Percentiles rank a stretch among this genome's conserved stretches.
phyloP scores from a whole-genome alignment of 2,797 vertebrate genomes.

The Pipistrellus kuhlii region DNA sequence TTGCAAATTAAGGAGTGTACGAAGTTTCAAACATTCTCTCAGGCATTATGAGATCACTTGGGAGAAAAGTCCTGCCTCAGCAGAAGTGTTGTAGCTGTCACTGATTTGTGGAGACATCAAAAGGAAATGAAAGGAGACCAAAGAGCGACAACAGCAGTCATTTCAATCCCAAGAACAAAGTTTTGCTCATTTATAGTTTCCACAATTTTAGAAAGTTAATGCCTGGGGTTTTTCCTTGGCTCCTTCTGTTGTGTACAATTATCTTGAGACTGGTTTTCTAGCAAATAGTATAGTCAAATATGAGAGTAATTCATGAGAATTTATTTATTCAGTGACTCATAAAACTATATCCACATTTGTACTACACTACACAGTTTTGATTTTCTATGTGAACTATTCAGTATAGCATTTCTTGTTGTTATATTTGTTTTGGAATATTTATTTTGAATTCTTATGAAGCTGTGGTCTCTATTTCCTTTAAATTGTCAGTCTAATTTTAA shows the following conservation, averaged over 20 bases:
- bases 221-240: constrained; percentile 76
- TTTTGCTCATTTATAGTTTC: constrained; percentile 63
- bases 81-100: constrained; percentile 19
- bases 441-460: constrained; percentile 35
- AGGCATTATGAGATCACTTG: neutral
- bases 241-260: constrained; percentile 79
- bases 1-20: neutral
- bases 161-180: constrained; percentile 64
- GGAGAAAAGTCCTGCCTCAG: neutral
- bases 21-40: neutral
- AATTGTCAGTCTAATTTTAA: neutral
- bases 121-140: constrained; percentile 37
- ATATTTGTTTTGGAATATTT: constrained; percentile 36
- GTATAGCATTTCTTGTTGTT: constrained; percentile 9
- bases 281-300: constrained; percentile 83
- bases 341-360: constrained; percentile 81
- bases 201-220: constrained; percentile 77
- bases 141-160: neutral
- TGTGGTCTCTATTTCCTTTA: constrained; percentile 20
- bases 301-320: constrained; percentile 84
- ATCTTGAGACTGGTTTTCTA: constrained; percentile 85
- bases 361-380: constrained; percentile 81
- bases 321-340: constrained; percentile 83
- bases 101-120: constrained; percentile 64
- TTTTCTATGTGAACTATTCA: constrained; percentile 81